Percentiles rank a stretch among this genome's conserved stretches.
Conservation (phyloP, 2,888 invertebrate species). For the Ophraella communa region DNA sequence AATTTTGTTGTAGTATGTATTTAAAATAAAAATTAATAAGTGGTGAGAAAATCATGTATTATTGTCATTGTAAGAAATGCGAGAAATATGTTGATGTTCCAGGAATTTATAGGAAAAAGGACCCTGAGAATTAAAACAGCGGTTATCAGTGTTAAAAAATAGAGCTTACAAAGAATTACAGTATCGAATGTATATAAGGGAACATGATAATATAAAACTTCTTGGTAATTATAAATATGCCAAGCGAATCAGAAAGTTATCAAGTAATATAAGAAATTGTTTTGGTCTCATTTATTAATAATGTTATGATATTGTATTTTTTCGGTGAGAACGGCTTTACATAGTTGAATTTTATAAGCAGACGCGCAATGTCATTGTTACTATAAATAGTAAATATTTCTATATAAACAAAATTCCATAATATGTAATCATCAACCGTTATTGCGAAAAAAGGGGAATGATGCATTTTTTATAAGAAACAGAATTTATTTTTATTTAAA, state of each 20-base stretch:
- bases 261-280: conserved; percentile 46
- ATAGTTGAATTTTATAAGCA: conserved; percentile 9
- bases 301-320: not conserved
- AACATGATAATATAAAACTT: conserved; percentile 34
- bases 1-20: not conserved
- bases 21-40: not conserved
- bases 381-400: not conserved
- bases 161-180: conserved; percentile 35
- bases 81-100: not conserved
- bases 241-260: conserved; percentile 41
- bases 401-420: too few species aligned
- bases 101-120: not conserved
- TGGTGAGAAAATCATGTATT: too few species aligned
- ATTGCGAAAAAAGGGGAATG: too few species aligned
- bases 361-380: not conserved
- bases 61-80: not conserved
- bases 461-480: too few species aligned
- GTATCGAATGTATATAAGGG: conserved; percentile 24
- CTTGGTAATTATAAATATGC: conserved; percentile 39
- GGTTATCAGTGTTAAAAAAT: conserved; percentile 19
- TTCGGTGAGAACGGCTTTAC: conserved; percentile 5
- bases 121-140: not conserved
- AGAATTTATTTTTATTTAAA: too few species aligned
- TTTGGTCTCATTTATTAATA: conserved; percentile 33
- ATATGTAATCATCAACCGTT: too few species aligned